Evolutionary conservation across 2,113 vertebrate genomes (phyloP), one percentile per base, ranked within the genome.

Genomic region (Leucoraja erinaceus): DNA sequence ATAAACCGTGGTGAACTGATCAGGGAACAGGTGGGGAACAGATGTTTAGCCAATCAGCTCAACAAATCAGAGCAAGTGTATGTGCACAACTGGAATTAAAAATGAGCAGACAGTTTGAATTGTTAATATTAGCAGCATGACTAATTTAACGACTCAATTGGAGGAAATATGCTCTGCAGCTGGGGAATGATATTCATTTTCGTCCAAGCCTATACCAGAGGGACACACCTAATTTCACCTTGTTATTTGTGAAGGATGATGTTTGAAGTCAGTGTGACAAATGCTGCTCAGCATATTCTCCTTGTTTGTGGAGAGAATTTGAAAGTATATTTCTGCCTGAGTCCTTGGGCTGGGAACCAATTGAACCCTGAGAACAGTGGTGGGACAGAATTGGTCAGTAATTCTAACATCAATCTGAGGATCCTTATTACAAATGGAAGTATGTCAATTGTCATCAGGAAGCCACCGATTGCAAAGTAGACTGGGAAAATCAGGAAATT

Each of bases 81-180:
- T n/a, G n/a, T 66, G 59, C 56, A 63, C 59, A 31, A 63, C 59
- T 63, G 28, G 28, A 88, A 88, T 88, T 63, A 88, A 66, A 63
- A 88, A 88, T 88, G 83, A n/a, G 83, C 28, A 88, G 83, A 88
- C 59, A 31, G n/a, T 63, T 66, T 88, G 83, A 66, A 88, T 63
- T 88, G 56, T 31, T 88, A 31, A 31, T 88, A 5, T 88, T 88
- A 88, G 28, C 83, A 88, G 59, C 59, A 66, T 88, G 83, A 88
- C 59, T 66, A 88, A 88, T 88, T 88, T 33, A 63, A n/a, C 28
- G 31, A 88, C 12, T 63, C 83, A 88, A 88, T 66, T n/a, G 12
- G 59, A 88, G 83, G 59, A 88, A 88, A 88, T 88, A 63, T 63
- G 59, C 31, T 66, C 83, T 88, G 28, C 83, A 88, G 83, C 83